Conservation (phyloP, 1,140 invertebrate species). For the Fopius arisanus region DNA sequence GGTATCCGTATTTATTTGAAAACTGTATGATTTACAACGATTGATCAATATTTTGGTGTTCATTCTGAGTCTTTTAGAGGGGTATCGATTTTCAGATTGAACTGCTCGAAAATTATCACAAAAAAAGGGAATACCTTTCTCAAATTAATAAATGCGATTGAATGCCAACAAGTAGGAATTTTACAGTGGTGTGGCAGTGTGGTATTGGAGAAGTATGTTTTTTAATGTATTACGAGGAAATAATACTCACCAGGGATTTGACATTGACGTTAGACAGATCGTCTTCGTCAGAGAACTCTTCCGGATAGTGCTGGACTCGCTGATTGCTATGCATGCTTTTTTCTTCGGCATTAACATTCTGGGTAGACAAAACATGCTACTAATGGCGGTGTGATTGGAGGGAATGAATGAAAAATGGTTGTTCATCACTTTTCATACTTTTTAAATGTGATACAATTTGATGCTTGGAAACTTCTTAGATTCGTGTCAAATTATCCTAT, state of each 20-base stretch:
- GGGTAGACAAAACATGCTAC: conserved; percentile 27
- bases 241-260: conserved; percentile 62
- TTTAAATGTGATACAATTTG: too few species aligned
- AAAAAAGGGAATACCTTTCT: too few species aligned
- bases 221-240: not conserved
- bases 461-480: too few species aligned
- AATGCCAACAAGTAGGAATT: too few species aligned
- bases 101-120: too few species aligned
- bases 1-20: not conserved
- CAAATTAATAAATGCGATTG: too few species aligned
- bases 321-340: conserved; percentile 55
- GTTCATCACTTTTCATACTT: too few species aligned
- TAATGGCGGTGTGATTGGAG: not conserved
- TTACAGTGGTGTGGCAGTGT: too few species aligned
- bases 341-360: conserved; percentile 46
- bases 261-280: conserved; percentile 70
- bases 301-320: conserved; percentile 51
- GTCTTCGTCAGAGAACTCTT: conserved; percentile 60
- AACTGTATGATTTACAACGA: not conserved
- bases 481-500: too few species aligned
- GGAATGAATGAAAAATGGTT: not conserved
- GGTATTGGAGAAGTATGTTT: not conserved
- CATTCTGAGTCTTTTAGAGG: not conserved
- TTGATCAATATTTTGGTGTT: not conserved
- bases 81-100: too few species aligned